These are phyloP conservation scores for Drosophila falleni DNA, from an alignment of 2,888 invertebrate species.

Conservation along the genomic window DNA sequence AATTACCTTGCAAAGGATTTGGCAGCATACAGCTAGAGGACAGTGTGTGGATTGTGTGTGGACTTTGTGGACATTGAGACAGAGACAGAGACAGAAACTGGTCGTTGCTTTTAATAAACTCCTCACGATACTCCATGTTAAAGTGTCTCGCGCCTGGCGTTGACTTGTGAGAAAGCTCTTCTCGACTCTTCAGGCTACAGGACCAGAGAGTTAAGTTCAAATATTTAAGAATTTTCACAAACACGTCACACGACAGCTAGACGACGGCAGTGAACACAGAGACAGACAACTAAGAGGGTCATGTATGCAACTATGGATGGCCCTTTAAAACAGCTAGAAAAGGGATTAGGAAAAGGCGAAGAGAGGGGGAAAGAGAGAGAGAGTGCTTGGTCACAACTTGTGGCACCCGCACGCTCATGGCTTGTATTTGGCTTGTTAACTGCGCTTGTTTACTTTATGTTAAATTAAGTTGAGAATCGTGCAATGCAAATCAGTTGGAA, in stretches of 20 bases:
- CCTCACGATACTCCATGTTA: slow-evolving; percentile 66
- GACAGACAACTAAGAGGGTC: slow-evolving; percentile 24
- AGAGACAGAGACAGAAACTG: slow-evolving; percentile 10
- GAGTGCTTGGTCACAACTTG: slow-evolving; percentile 35
- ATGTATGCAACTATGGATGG: slow-evolving; percentile 37
- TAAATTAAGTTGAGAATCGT: slow-evolving; percentile 84
- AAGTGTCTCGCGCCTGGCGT: slow-evolving; percentile 74
- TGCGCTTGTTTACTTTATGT: slow-evolving; percentile 83
- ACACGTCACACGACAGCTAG: slow-evolving; percentile 73
- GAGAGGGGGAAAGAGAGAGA: background rate
- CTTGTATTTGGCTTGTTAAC: slow-evolving; percentile 82
- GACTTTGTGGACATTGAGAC: background rate
- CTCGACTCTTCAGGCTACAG: background rate
- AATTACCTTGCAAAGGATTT: slow-evolving; percentile 76
- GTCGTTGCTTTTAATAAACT: slow-evolving; percentile 74
- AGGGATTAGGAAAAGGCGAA: background rate
- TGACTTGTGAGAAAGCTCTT: slow-evolving; percentile 72
- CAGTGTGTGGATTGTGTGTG: background rate
- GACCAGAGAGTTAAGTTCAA: slow-evolving; percentile 45
- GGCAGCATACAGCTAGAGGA: slow-evolving; percentile 9
- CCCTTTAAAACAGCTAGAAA: slow-evolving; percentile 46
- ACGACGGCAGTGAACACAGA: background rate
- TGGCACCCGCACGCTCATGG: slow-evolving; percentile 78
- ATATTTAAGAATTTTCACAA: slow-evolving; percentile 74
- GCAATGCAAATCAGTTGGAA: slow-evolving; percentile 82